A percentile compares a stretch with the other conserved stretches of the same genome.
Conservation (phyloP, 2,888 invertebrate genomes). For the Plagodis dolabraria region DNA sequence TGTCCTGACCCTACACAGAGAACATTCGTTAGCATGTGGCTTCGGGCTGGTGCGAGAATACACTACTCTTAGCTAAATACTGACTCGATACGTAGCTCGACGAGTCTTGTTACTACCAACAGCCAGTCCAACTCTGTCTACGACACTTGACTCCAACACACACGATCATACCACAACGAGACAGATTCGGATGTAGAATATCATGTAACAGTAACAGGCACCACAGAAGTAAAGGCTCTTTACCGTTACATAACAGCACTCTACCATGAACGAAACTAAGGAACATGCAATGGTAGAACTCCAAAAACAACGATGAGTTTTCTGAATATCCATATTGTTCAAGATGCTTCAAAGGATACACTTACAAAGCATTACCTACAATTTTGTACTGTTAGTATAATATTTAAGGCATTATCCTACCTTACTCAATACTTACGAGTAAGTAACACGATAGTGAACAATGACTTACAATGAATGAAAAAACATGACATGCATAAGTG, state of each 20-base stretch:
- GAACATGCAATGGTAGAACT: constrained; percentile 37
- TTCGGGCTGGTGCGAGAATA: constrained; percentile 52
- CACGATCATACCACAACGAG: constrained; percentile 36
- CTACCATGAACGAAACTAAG: constrained; percentile 33
- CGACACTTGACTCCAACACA: constrained; percentile 49
- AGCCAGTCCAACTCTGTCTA: constrained; percentile 56
- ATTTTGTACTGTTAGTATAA: constrained; percentile 18
- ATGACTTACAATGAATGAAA: constrained; percentile 25
- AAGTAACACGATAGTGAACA: constrained; percentile 18
- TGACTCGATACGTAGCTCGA: constrained; percentile 40
- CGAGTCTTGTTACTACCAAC: constrained; percentile 45
- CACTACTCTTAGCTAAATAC: constrained; percentile 48
- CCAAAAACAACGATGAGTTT: constrained; percentile 31
- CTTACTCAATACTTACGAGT: constrained; percentile 21
- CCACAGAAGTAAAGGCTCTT: constrained; percentile 6
- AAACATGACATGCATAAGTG: constrained; percentile 35
- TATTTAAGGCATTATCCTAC: constrained; percentile 16
- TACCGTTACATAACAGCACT: constrained; percentile 43
- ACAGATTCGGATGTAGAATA: constrained; percentile 40
- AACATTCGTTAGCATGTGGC: constrained; percentile 44
- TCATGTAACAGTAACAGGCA: constrained; percentile 40
- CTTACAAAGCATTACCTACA: constrained; percentile 31
- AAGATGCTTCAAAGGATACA: constrained; percentile 20
- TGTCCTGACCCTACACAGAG: constrained; percentile 93
- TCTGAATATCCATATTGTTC: constrained; percentile 24